Evolutionary conservation across 2,797 vertebrate genomes (phyloP).

Genomic region (Echiichthys vipera): DNA sequence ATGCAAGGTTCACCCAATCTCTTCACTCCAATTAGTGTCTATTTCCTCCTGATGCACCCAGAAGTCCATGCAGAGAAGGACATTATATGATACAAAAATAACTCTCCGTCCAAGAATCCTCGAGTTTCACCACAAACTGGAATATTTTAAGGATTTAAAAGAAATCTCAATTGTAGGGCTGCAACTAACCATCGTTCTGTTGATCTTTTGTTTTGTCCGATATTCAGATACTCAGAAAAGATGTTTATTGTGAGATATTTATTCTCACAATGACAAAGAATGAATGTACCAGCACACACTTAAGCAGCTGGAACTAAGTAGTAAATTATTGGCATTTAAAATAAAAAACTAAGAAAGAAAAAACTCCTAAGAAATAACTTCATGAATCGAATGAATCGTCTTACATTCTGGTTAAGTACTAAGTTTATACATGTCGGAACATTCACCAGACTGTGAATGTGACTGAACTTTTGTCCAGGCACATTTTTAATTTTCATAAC

Average conservation of each 20-base stretch:
- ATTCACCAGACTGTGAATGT: conserved; percentile 21
- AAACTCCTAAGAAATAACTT: not conserved
- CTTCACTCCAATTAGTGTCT: conserved; percentile 77
- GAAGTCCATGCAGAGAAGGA: conserved; percentile 13
- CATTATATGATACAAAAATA: conserved; percentile 11
- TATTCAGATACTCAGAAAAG: not conserved
- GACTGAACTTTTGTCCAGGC: conserved; percentile 9
- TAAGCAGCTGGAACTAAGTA: not conserved
- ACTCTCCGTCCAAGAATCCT: not conserved
- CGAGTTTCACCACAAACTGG: not conserved
- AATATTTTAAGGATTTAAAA: not conserved
- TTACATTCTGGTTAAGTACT: not conserved
- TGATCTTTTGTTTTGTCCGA: not conserved
- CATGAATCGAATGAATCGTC: not conserved
- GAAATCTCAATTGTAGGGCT: not conserved
- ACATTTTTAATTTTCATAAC: conserved; percentile 46
- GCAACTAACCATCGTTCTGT: not conserved
- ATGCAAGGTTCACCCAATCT: conserved; percentile 81
- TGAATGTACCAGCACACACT: not conserved
- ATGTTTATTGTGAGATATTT: not conserved
- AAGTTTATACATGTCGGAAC: not conserved
- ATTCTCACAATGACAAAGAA: not conserved
- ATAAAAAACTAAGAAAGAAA: not conserved
- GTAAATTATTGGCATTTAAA: not conserved
- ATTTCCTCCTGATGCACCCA: conserved; percentile 33